phyloP scores from a whole-genome alignment of 2,113 vertebrate genomes.

The Gracilinanus agilis region DNA sequence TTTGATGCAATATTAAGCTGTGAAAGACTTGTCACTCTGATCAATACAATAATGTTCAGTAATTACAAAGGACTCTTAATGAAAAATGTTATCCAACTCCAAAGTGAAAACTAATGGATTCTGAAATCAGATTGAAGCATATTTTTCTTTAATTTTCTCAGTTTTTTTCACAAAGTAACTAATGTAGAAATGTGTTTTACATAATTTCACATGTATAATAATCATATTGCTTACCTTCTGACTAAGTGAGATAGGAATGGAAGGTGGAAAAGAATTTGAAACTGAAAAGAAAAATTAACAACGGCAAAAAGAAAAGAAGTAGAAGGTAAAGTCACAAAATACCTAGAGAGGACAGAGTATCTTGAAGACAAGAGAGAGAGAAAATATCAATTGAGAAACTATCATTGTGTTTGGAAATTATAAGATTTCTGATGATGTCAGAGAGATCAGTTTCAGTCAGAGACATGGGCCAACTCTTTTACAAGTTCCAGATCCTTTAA shows the following conservation, averaged over 20 bases:
- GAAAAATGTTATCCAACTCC: too few species aligned
- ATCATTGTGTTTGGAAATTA: not conserved
- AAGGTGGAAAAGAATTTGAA: not conserved
- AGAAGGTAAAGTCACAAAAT: not conserved
- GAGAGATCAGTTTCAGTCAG: not conserved
- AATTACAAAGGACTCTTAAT: not conserved
- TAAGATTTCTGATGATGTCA: not conserved
- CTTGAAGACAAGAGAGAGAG: not conserved
- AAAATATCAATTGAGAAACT: too few species aligned
- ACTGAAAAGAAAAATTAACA: not conserved
- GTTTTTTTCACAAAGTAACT: too few species aligned
- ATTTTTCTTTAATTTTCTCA: too few species aligned
- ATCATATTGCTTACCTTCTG: too few species aligned
- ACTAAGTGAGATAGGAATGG: accelerated
- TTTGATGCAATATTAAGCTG: not conserved
- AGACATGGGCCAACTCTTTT: not conserved
- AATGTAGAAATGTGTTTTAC: too few species aligned
- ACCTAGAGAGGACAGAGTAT: not conserved
- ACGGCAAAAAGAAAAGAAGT: not conserved
- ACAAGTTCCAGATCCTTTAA: not conserved
- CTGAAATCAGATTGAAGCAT: too few species aligned
- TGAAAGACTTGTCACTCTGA: not conserved
- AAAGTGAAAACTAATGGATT: too few species aligned
- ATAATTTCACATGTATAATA: too few species aligned
- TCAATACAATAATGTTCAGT: not conserved